Base-by-base conservation (phyloP, 2,888 invertebrate genomes). In the Leptinotarsa juncta region DNA sequence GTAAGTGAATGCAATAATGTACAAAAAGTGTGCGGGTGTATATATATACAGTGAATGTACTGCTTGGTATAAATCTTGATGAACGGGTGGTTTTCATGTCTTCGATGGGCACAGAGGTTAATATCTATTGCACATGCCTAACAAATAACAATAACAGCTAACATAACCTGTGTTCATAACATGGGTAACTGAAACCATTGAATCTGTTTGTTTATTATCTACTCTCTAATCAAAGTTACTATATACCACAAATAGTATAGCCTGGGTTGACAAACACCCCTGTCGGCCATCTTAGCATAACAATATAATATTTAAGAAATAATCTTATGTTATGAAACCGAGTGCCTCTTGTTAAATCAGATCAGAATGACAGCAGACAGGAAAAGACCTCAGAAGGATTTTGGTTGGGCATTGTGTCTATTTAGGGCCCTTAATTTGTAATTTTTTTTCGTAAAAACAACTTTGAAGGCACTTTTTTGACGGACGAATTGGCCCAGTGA, bases 391-490 rank as follows among this genome's bases (percentile, higher is more conserved):
- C 81, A 83, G 84, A 81, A 81, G 81, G 78, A 87, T 85, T 91
- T 92, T 90, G 91, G 92, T 91, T 91, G 91, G 92, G 93, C 91
- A 89, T 90, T 89, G 90, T 90, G 93, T 93, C 95, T 95, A 95
- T 95, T 93, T 93, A 93, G 95, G 95, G 95, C 94, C 95, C 93
- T 91, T 92, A 86, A 83, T 91, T 91, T 92, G 91, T 91, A 92
- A 91, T 92, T 93, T 92, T 91, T 32, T 92, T 92, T 93, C 92
- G 93, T 93, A 94, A 93, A 95, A 95, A 95, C 93, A 94, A 94
- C 92, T 93, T 92, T 94, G 95, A 95, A 95, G 95, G 95, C 95
- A 95, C 95, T 95, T 95, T 95, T 95, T 93, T 93, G 94, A 93
- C 95, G 95, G 95, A 95, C 95, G 95, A 94, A 92, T 92, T 93